Base-by-base conservation (phyloP, 2,888 invertebrate genomes). In the Dioctria linearis region DNA sequence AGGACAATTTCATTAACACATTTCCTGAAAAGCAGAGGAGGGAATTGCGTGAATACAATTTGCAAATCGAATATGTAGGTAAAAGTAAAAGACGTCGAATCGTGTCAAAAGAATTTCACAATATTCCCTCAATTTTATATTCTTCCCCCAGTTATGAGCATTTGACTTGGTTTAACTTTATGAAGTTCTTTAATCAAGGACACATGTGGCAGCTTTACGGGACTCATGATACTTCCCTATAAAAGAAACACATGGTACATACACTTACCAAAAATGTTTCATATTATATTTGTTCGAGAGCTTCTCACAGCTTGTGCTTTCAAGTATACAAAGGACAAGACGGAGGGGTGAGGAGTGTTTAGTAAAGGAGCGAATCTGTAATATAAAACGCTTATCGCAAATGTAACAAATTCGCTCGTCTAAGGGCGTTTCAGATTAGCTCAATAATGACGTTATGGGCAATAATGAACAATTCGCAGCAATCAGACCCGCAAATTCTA, bases 1-100 rank as follows among this genome's bases (percentile, higher is more conserved):
- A 51, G 69, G 49, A 69, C 49, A 69, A 69, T 69, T 69, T 69
- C 69, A 69, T 69, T 69, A 69, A 69, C 69, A n/a, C 69, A 69
- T 69, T 69, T 69, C 69, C 69, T 69, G 49, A 2, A 46, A 2
- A 40, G n/a, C 25, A 2, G 11, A 61, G 37, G 8, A 69, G 69
- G 51, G 49, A 69, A 69, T 69, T 69, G 69, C 49, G 49, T 69
- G 69, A 51, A 51, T 49, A 69, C 51, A 69, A 49, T 69, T 69
- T 69, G 25, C 51, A 69, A 25, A 51, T 9, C 51, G 51, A 69
- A 51, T 69, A 25, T 25, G 25, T 25, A 69, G 69, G 49, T 51
- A 49, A 51, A 69, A 25, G 25, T 25, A 49, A 69, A 69, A 37
- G 51, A 69, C 51, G 37, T 11, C 3, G 46, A 54, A 11, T 39